phyloP scores from a whole-genome alignment of 2,797 vertebrate species.

The Chelon labrosus region DNA sequence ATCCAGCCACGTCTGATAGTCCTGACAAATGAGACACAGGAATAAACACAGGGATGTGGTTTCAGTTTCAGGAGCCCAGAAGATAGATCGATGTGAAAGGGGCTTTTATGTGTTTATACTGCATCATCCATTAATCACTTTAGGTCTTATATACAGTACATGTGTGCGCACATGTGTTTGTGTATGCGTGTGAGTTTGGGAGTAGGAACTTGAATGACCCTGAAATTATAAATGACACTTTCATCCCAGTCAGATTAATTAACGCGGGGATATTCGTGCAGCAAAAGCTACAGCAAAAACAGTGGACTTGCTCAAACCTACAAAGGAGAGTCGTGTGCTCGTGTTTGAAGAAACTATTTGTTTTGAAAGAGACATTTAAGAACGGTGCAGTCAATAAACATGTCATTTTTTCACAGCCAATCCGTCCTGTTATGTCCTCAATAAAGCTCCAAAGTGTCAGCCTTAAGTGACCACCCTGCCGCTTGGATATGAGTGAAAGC shows the following conservation, averaged over 20 bases:
- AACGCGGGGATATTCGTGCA: background rate
- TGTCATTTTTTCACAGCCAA: background rate
- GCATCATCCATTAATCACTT: conserved; percentile 37
- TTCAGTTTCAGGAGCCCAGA: conserved; percentile 34
- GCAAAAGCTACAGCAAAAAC: conserved; percentile 6
- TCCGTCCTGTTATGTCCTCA: background rate
- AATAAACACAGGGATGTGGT: conserved; percentile 28
- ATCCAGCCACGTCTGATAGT: conserved; percentile 92
- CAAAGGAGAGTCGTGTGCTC: background rate
- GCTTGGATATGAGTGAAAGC: background rate
- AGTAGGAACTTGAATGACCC: conserved; percentile 29
- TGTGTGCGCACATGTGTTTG: background rate
- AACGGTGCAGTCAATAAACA: conserved; percentile 2
- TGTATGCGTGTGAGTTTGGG: background rate
- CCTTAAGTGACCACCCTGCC: background rate
- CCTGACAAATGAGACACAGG: conserved; percentile 72
- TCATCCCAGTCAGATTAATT: background rate
- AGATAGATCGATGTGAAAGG: conserved; percentile 39
- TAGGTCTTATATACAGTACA: background rate
- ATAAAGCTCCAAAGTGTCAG: background rate
- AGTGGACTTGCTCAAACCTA: background rate
- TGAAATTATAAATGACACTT: conserved; percentile 17
- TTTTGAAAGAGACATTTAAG: conserved; percentile 24
- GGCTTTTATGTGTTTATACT: conserved; percentile 32
- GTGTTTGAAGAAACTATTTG: background rate